Evolutionary conservation across 2,113 vertebrate species (phyloP).

Genomic region (Carassius auratus): DNA sequence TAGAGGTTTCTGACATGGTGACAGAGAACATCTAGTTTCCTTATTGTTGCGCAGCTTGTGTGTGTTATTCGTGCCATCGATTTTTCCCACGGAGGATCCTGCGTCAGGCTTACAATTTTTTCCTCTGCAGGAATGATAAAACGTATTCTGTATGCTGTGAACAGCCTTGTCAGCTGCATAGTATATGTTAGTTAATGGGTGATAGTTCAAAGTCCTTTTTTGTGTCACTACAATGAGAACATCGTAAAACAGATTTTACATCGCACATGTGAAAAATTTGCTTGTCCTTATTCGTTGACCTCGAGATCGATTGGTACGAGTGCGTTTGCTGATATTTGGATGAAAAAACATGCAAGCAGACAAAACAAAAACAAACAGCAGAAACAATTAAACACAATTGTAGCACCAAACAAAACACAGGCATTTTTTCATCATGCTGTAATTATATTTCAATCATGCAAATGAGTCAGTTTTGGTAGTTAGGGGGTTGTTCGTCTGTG

Average conservation of each 20-base stretch:
- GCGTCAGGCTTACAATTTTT: neutral
- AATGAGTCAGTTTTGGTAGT: constrained; percentile 79
- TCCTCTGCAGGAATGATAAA: constrained; percentile 10
- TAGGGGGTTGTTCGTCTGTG: constrained; percentile 79
- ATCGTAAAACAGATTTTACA: neutral
- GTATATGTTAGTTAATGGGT: neutral
- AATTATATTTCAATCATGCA: constrained; percentile 83
- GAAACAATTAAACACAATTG: constrained; percentile 64
- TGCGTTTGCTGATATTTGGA: neutral
- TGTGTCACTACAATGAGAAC: neutral
- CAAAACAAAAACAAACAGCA: constrained; percentile 46
- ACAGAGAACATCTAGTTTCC: constrained; percentile 38
- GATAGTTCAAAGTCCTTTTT: neutral
- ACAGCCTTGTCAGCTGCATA: neutral
- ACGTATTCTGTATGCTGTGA: neutral
- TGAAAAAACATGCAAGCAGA: constrained; percentile 32
- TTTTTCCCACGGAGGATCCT: constrained; percentile 1
- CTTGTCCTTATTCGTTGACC: neutral
- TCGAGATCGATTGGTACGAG: constrained; percentile 4
- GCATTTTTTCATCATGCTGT: constrained; percentile 68
- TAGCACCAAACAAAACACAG: constrained; percentile 70
- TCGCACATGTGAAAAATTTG: neutral
- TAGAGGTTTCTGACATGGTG: constrained; percentile 27
- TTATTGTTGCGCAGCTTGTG: constrained; percentile 30
- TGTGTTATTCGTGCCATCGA: constrained; percentile 19